A percentile compares a stretch with the other conserved stretches of the same genome.
These are phyloP conservation scores for Drosophila monieri DNA, from an alignment of 2,888 invertebrate genomes.

Conservation along the genomic window DNA sequence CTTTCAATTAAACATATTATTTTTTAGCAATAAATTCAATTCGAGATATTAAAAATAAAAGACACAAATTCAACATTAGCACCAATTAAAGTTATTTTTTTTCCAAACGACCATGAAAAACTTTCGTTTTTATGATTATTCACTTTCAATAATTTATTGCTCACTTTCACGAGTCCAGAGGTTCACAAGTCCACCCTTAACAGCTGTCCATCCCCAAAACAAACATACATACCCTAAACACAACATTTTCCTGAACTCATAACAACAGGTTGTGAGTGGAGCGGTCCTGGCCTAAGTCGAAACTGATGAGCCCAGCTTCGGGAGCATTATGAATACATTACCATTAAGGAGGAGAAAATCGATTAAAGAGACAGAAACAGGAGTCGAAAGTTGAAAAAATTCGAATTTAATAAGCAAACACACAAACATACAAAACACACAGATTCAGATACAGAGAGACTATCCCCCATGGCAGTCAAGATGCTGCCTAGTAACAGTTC, in stretches of 20 bases:
- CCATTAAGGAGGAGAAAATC: neutral
- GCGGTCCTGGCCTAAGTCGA: slow-evolving; percentile 38
- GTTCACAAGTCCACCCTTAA: neutral
- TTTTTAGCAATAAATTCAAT: too few relatives aligned
- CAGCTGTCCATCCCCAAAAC: slow-evolving; percentile 4
- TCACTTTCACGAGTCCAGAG: neutral
- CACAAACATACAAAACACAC: slow-evolving; percentile 8
- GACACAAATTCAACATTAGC: neutral
- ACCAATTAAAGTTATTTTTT: too few relatives aligned
- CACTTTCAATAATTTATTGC: neutral
- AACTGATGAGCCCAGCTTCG: slow-evolving; percentile 57
- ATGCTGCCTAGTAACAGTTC: slow-evolving; percentile 52
- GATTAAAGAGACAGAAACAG: slow-evolving; percentile 16
- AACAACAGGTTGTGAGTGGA: slow-evolving; percentile 24
- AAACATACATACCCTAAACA: slow-evolving; percentile 10
- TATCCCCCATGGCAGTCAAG: slow-evolving; percentile 47
- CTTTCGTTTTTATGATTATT: too few relatives aligned
- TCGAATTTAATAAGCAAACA: slow-evolving; percentile 22
- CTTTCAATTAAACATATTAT: neutral
- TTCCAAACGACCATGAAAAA: too few relatives aligned
- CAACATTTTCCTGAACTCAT: slow-evolving; percentile 49
- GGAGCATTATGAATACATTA: slow-evolving; percentile 52
- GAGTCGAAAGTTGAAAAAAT: slow-evolving; percentile 9
- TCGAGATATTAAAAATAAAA: neutral
- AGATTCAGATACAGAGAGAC: slow-evolving; percentile 6